Evolutionary conservation across 2,888 invertebrate species (phyloP).

Genomic region (Crioceris asparagi): DNA sequence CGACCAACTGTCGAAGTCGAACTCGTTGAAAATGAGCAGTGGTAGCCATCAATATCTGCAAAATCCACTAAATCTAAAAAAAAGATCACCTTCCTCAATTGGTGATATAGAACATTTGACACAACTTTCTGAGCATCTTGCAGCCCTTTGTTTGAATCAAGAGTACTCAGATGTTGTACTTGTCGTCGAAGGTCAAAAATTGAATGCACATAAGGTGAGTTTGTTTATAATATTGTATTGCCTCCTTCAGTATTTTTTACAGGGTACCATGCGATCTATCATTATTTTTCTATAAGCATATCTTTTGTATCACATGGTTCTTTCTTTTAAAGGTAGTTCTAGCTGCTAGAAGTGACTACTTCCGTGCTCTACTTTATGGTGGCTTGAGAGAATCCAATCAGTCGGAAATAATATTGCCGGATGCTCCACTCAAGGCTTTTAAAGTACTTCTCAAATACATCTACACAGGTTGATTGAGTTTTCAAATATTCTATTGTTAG

Average conservation of each 20-base stretch:
- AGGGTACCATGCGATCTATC: too few relatives aligned
- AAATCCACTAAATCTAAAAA: constrained; percentile 21
- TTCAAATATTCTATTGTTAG: background rate
- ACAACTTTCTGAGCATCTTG: constrained; percentile 77
- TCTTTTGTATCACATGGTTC: constrained; percentile 2
- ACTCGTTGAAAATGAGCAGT: constrained; percentile 32
- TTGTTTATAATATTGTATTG: too few relatives aligned
- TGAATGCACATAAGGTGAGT: constrained; percentile 59
- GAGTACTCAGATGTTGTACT: constrained; percentile 88
- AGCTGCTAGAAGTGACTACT: constrained; percentile 93
- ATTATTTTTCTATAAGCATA: constrained; percentile 1
- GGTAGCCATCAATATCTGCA: constrained; percentile 34
- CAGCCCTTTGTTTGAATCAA: constrained; percentile 71
- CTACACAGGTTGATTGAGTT: constrained; percentile 74
- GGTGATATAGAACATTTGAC: constrained; percentile 58
- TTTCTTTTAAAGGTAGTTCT: constrained; percentile 56
- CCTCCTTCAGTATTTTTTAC: too few relatives aligned
- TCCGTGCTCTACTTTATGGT: constrained; percentile 72
- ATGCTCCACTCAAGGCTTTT: constrained; percentile 73
- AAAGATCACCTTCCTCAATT: constrained; percentile 27
- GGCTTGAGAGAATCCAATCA: constrained; percentile 65
- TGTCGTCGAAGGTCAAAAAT: constrained; percentile 65
- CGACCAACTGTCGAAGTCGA: too few relatives aligned
- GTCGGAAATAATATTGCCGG: constrained; percentile 75
- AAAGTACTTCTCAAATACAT: constrained; percentile 89